These are phyloP conservation scores for Poeciliopsis prolifica DNA, from an alignment of 2,113 vertebrate species.

Conservation along the genomic window DNA sequence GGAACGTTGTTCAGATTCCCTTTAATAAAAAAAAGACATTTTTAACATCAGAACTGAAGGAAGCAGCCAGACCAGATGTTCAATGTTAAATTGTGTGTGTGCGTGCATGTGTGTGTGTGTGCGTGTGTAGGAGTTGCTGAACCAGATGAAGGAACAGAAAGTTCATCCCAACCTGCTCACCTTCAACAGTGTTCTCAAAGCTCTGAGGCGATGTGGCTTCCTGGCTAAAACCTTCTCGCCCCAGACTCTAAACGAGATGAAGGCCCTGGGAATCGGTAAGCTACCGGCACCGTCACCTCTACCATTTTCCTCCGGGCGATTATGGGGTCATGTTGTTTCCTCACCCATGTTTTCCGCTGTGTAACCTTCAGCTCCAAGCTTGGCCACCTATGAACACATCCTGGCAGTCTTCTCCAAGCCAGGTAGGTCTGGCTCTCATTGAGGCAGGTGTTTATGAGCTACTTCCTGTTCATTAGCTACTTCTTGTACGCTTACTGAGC, in stretches of 20 bases:
- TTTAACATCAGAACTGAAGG: too few species aligned
- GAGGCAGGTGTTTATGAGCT: background rate
- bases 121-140: slow-evolving; percentile 84
- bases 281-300: background rate
- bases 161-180: slow-evolving; percentile 88
- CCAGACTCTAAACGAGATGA: slow-evolving; percentile 88
- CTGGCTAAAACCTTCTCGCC: slow-evolving; percentile 72
- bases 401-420: slow-evolving; percentile 79
- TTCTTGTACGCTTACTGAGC: background rate
- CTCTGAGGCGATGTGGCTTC: slow-evolving; percentile 79
- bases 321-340: background rate
- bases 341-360: slow-evolving; percentile 8
- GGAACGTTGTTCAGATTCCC: background rate
- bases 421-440: slow-evolving; percentile 67
- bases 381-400: slow-evolving; percentile 86
- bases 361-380: slow-evolving; percentile 82
- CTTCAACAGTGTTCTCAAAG: slow-evolving; percentile 87
- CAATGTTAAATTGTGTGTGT: background rate
- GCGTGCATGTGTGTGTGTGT: background rate
- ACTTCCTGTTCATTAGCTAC: background rate
- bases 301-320: fast-evolving
- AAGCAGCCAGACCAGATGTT: background rate
- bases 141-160: slow-evolving; percentile 88
- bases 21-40: too few species aligned
- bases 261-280: slow-evolving; percentile 81